These are phyloP conservation scores for Pteruthius melanotis DNA, from an alignment of 2,113 vertebrate species.

Conservation along the genomic window DNA sequence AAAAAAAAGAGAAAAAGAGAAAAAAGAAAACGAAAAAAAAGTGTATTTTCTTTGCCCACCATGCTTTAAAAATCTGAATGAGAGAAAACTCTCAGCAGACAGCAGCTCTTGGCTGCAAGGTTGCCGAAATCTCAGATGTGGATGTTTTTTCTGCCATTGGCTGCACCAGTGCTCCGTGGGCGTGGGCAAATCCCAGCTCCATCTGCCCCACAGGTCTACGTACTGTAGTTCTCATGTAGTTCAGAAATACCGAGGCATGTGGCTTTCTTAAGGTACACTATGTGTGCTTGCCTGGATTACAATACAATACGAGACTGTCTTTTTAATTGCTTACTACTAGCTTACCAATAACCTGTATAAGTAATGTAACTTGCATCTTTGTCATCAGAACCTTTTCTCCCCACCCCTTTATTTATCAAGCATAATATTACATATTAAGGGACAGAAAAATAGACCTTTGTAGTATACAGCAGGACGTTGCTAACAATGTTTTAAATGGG, in stretches of 20 bases:
- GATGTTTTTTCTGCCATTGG: conserved; percentile 54
- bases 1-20: background rate
- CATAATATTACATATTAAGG: conserved; percentile 64
- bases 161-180: conserved; percentile 47
- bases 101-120: background rate
- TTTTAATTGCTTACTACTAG: conserved; percentile 67
- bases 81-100: conserved; percentile 33
- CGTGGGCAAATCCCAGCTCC: conserved; percentile 20
- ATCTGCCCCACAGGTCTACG: conserved; percentile 54
- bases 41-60: conserved; percentile 34
- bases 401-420: conserved; percentile 71
- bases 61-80: conserved; percentile 48
- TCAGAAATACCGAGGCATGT: conserved; percentile 69
- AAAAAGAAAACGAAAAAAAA: accelerated
- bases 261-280: conserved; percentile 72
- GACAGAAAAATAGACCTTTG: conserved; percentile 65
- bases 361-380: conserved; percentile 56
- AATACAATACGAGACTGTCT: conserved; percentile 60
- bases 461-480: conserved; percentile 70
- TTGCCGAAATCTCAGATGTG: conserved; percentile 44
- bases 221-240: conserved; percentile 72
- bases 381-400: conserved; percentile 68
- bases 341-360: conserved; percentile 64
- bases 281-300: conserved; percentile 69
- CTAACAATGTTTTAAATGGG: conserved; percentile 72